Base-by-base conservation (phyloP, 1,140 invertebrate genomes). In the Drosophila serrata region DNA sequence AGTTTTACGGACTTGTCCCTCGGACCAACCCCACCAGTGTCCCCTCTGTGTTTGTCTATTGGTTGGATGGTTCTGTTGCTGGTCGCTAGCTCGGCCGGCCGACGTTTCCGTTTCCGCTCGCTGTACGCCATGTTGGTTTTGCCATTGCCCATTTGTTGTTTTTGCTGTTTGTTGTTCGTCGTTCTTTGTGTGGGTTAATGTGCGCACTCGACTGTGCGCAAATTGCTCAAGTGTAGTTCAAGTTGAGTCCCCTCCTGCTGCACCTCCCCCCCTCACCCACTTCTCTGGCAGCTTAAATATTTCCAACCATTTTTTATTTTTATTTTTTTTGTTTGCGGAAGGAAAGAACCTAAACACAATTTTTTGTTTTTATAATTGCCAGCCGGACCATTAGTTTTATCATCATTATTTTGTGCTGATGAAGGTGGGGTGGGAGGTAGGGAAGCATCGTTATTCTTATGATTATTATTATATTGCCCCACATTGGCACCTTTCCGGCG, bases 141-240 rank as follows among this genome's bases (percentile, higher is more conserved):
- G 74, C 64, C 56, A 60, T 59, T 53, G 53, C 58, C 53, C 56
- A 74, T 60, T 78, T 70, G 68, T 81, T 86, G 61, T 67, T 78
- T 37, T 17, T 81, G 57, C 80, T 63, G 63, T 79, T 51, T 76
- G 48, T 58, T 63, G 37, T n/a, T n/a, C n/a, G 45, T 31, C 35
- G 48, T 75, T 63, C 45, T 77, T 64, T 81, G 67, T 82, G 75
- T 87, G 72, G 64, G 74, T 81, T 90, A 88, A 88, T 90, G 81
- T 90, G 85, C 81, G 86, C 86, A 90, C 78, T 90, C 86, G 78
- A 85, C 86, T 90, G 86, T 90, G 78, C 80, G 76, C 86, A 81
- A 90, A 90, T 90, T 90, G 86, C 81, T 90, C 81, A 90, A 90
- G 86, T 90, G 85, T 85, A 90, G 86, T 81, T 90, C 55, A 90